phyloP scores from a whole-genome alignment of 2,888 invertebrate species.

The Nomada fucata region DNA sequence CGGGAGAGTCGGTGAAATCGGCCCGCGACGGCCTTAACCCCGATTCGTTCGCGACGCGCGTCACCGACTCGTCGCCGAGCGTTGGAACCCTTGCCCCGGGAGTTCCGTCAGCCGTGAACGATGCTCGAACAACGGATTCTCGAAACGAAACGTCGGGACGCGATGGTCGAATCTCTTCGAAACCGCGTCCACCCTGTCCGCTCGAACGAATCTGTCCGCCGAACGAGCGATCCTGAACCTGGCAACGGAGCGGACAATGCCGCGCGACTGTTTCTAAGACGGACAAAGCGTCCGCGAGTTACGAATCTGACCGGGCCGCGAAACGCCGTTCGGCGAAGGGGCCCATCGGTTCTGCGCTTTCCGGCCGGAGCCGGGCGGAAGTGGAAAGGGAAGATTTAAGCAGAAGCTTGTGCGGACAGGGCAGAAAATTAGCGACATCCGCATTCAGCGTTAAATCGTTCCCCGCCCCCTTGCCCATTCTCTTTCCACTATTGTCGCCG shows the following conservation, averaged over 20 bases:
- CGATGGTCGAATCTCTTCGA: not conserved
- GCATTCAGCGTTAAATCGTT: conserved; percentile 77
- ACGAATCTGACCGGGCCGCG: conserved; percentile 46
- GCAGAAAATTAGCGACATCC: conserved; percentile 81
- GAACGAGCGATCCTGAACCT: not conserved
- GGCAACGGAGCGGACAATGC: not conserved
- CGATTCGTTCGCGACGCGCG: conserved; percentile 20
- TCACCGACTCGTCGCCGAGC: too few species aligned
- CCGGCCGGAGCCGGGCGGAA: conserved; percentile 50
- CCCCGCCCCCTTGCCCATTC: conserved; percentile 64
- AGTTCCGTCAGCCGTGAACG: too few species aligned
- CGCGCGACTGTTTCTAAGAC: not conserved
- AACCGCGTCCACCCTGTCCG: not conserved
- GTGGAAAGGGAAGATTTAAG: conserved; percentile 69
- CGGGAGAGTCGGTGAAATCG: conserved; percentile 32
- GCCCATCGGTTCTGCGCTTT: conserved; percentile 58
- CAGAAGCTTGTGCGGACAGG: conserved; percentile 77
- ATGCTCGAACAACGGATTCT: too few species aligned
- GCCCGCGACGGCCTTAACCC: conserved; percentile 40
- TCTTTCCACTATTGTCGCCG: conserved; percentile 75
- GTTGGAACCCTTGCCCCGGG: too few species aligned
- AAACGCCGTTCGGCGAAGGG: conserved; percentile 33
- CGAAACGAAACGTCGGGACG: too few species aligned
- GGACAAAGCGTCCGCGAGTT: conserved; percentile 13
- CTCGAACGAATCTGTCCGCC: not conserved